Conservation (phyloP, 2,113 vertebrate genomes). For the Centropristis striata region DNA sequence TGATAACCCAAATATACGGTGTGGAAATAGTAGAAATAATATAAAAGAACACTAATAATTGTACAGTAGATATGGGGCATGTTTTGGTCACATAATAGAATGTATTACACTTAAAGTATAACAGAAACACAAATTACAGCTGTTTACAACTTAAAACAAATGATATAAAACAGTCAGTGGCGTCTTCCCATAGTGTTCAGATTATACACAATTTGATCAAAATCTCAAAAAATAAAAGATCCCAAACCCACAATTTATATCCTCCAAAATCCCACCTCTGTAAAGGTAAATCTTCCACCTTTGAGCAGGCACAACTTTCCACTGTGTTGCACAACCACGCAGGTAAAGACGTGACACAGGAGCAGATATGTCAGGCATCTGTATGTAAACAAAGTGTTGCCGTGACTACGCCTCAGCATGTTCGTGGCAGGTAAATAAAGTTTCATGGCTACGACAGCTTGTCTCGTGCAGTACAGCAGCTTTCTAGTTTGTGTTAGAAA, state of each 20-base stretch:
- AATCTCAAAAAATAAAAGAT: neutral
- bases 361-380: neutral
- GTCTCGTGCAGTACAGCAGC: too few relatives aligned
- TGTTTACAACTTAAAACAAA: conserved; percentile 1
- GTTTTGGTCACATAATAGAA: conserved; percentile 20
- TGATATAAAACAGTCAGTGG: neutral
- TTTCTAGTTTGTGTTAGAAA: too few relatives aligned
- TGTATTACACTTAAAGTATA: neutral
- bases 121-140: neutral
- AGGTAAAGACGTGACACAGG: conserved; percentile 3
- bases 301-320: neutral
- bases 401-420: neutral
- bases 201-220: neutral
- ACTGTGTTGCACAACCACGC: conserved; percentile 13
- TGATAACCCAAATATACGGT: neutral
- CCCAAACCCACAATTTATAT: neutral
- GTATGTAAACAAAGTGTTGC: conserved; percentile 22
- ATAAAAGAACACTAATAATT: neutral
- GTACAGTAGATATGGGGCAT: neutral
- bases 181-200: conserved; percentile 5
- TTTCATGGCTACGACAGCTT: neutral
- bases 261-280: neutral
- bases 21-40: neutral
- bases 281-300: neutral
- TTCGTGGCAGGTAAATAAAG: conserved; percentile 21